Evolutionary conservation across 2,113 vertebrate species (phyloP).

Genomic region (Tragelaphus buxtoni): DNA sequence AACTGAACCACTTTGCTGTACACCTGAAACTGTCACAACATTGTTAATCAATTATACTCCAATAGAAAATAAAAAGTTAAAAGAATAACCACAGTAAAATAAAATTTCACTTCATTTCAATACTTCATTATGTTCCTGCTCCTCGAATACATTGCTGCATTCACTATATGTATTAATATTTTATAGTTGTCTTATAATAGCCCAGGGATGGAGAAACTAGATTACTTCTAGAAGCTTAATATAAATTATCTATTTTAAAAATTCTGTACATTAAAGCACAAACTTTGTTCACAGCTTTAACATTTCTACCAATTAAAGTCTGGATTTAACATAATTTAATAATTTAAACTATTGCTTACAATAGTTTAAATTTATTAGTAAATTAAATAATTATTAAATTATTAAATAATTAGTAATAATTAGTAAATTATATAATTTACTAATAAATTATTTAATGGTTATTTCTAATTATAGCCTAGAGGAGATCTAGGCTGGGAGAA

Average conservation of each 20-base stretch:
- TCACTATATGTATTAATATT: constrained; percentile 58
- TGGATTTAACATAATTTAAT: constrained; percentile 49
- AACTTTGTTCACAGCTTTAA: constrained; percentile 47
- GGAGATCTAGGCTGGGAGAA: constrained; percentile 71
- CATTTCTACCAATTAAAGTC: constrained; percentile 28
- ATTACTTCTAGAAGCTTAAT: constrained; percentile 63
- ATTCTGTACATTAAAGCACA: constrained; percentile 21
- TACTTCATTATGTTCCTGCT: constrained; percentile 43
- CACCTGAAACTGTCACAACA: neutral
- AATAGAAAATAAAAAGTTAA: neutral
- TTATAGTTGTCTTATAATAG: constrained; percentile 51
- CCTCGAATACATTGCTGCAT: constrained; percentile 13
- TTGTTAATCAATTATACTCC: neutral
- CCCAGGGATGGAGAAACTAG: constrained; percentile 49
- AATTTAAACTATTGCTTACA: neutral
- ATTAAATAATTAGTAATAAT: too few relatives aligned
- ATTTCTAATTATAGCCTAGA: constrained; percentile 72
- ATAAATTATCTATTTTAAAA: constrained; percentile 62
- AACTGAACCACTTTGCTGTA: neutral
- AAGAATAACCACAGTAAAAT: constrained; percentile 18
- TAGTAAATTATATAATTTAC: neutral
- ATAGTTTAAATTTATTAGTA: neutral
- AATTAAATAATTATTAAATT: too few relatives aligned
- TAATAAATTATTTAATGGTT: constrained; percentile 22
- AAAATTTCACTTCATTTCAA: constrained; percentile 38